Base-by-base conservation (phyloP, 2,797 vertebrate species). In the Balearica regulorum region DNA sequence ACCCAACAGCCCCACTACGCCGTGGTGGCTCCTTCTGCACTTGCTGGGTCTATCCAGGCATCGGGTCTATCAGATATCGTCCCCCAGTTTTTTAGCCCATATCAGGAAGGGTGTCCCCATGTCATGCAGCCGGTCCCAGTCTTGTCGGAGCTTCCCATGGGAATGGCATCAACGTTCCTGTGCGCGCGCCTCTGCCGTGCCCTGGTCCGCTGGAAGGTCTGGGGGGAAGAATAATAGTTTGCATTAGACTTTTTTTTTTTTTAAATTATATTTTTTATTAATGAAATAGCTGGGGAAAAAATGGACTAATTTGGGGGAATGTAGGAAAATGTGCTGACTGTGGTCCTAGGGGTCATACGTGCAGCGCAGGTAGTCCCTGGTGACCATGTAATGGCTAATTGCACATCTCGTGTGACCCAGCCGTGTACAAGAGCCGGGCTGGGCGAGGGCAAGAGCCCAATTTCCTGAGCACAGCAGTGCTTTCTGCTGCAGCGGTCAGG, bases 381-480 rank as follows among this genome's bases (percentile, higher is more conserved):
- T 79, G 95, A 35, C 61, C 55, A 0, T 85, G 92, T 92, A 13
- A 16, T 4, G 83, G 76, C 95, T 91, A 83, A 91, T 92, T 83
- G 92, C 29, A 29, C 68, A 16, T 94, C 84, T 80, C 7, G 44
- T 10, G 49, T 83, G 88, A 80, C 91, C 95, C 72, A 14, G 90
- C 70, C 66, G 1, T 13, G 88, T 70, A 35, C 11, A 1, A 60
- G 87, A 75, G 91, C 58, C 5, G 1, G 79, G 76, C 48, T 4
- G 60, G 91, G 10, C 6, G 10, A 96, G 94, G 94, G 79, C 93
- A 91, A 83, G 85, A 93, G 95, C 96, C 91, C 93, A 68, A 81
- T 95, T 95, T 96, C 94, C 96, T 91, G 91, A 83, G 64, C 76
- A 10, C 93, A 77, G 92, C 80, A 6, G 68, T 75, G 91, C 73